Percentiles rank a stretch among this genome's conserved stretches.
phyloP scores from a whole-genome alignment of 2,797 vertebrate genomes.

The Lacerta viridis region DNA sequence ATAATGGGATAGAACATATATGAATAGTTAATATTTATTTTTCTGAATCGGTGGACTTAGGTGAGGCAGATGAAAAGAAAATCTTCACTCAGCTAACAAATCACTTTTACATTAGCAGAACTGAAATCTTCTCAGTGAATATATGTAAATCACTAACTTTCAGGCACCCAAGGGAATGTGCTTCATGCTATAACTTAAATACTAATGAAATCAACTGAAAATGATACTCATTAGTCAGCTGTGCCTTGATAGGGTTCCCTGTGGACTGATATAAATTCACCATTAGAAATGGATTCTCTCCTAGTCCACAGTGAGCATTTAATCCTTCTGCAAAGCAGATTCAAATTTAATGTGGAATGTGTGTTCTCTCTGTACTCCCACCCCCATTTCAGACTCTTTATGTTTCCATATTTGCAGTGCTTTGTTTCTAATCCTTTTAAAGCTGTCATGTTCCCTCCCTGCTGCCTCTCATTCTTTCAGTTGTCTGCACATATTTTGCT shows the following conservation, averaged over 20 bases:
- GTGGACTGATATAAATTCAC: constrained; percentile 75
- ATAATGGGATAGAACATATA: constrained; percentile 55
- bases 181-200: constrained; percentile 78
- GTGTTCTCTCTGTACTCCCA: background rate
- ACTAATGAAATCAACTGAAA: constrained; percentile 82
- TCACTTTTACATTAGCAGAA: constrained; percentile 74
- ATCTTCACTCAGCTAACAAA: constrained; percentile 58
- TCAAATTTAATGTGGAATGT: constrained; percentile 75
- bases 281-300: constrained; percentile 74
- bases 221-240: constrained; percentile 79
- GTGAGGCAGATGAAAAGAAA: constrained; percentile 56
- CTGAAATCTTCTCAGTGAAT: constrained; percentile 66
- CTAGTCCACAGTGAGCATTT: constrained; percentile 66
- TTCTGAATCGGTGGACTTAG: constrained; percentile 65
- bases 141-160: constrained; percentile 76
- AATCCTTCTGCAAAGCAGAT: constrained; percentile 73
- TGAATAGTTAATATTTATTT: constrained; percentile 75
- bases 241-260: constrained; percentile 72
- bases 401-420: constrained; percentile 54
- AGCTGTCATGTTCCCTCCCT: constrained; percentile 55
- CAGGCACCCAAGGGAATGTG: constrained; percentile 67
- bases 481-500: constrained; percentile 51
- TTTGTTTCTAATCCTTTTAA: constrained; percentile 68
- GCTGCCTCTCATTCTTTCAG: background rate
- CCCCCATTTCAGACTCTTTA: constrained; percentile 45